Base-by-base conservation (phyloP, 2,888 invertebrate genomes). In the Leptinotarsa juncta region DNA sequence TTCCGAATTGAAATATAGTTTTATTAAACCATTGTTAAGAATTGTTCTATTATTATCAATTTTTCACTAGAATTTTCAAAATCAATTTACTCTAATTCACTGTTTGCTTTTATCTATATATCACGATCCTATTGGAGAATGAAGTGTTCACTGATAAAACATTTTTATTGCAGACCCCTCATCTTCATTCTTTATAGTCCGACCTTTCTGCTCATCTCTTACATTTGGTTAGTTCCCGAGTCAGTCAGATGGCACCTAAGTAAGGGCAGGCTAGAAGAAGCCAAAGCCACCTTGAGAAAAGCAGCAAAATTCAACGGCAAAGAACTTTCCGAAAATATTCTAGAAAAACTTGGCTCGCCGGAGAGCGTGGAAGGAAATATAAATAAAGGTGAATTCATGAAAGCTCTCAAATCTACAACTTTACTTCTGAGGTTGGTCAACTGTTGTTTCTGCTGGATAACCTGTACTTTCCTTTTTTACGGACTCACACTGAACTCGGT, bases 371-470 rank as follows among this genome's bases (percentile, higher is more conserved):
- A 53, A 69, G 69, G 57, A 18, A 57, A 69, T 32, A 62, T n/a
- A n/a, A 32, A 62, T 14, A 10, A 55, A 5, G 57, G 79, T 81
- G 66, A 86, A 3, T 78, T 88, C 15, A 75, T 85, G 65, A 88
- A 90, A 83, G 90, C 92, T 48, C 83, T 92, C 16, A 89, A 62
- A 60, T 76, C 76, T 23, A 68, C 60, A 14, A 89, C 89, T 23
- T 83, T 93, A 16, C 84, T 92, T 76, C 82, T 89, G 0, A 88
- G 93, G 51, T 87, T 93, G 65, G 80, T 90, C 2, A 92, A 92
- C 69, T 94, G 94, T 79, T 93, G 93, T n/a, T 91, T 94, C 80
- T 94, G 94, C 89, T 95, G 95, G 95, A 91, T 94, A 18, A 93
- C 94, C 0, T 92, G 93, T 81, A 93, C 94, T 0, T 92, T 95